Conservation (phyloP, 2,888 invertebrate genomes). For the Aphodius sticticus region DNA sequence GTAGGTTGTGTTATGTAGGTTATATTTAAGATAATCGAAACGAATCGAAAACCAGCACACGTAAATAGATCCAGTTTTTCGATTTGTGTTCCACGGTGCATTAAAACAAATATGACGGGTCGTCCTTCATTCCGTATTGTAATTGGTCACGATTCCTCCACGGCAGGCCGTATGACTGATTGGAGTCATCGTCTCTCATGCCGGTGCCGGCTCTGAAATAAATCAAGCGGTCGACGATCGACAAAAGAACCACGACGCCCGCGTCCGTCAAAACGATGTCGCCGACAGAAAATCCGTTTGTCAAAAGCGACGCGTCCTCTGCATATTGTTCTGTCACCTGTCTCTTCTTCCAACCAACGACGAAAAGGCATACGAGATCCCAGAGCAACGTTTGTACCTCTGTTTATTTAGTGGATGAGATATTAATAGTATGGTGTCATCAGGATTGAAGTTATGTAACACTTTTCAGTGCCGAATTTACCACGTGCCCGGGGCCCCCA, state of each 20-base stretch:
- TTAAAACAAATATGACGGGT: neutral
- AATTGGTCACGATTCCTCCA: neutral
- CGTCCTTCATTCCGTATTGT: neutral
- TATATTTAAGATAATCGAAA: too few relatives aligned
- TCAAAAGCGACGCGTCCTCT: neutral
- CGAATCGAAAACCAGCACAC: too few relatives aligned
- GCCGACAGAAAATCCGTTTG: neutral
- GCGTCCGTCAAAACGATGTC: neutral
- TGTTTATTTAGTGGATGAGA: too few relatives aligned
- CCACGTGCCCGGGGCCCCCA: too few relatives aligned
- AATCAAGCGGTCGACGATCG: slow-evolving; percentile 4
- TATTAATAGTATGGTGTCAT: too few relatives aligned
- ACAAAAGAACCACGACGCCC: neutral
- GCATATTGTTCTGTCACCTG: slow-evolving; percentile 4
- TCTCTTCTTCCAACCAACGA: neutral
- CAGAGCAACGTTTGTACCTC: neutral
- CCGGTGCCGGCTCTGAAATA: neutral
- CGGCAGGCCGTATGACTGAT: neutral
- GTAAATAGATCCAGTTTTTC: too few relatives aligned
- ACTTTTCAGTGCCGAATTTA: too few relatives aligned
- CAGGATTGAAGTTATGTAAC: too few relatives aligned
- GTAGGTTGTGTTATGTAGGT: too few relatives aligned
- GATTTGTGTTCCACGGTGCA: neutral
- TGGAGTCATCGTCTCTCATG: neutral
- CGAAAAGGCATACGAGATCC: neutral